phyloP scores from a whole-genome alignment of 2,113 vertebrate genomes.

The Mohoua ochrocephala region DNA sequence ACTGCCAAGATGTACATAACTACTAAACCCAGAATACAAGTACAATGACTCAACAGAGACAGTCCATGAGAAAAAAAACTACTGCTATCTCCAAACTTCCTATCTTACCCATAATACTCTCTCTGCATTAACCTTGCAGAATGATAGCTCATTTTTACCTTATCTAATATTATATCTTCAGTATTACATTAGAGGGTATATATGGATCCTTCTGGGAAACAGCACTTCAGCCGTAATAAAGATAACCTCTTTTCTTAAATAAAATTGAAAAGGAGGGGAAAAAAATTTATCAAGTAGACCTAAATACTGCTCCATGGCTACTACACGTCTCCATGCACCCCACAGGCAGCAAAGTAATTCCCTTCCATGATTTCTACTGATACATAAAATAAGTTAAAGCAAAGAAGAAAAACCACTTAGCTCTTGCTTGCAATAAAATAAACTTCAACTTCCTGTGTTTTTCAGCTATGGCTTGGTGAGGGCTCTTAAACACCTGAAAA shows the following conservation, averaged over 20 bases:
- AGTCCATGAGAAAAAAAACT: background rate
- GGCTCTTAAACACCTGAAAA: constrained; percentile 23
- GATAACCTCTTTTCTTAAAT: background rate
- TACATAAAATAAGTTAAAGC: background rate
- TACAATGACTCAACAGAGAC: background rate
- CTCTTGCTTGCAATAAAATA: background rate
- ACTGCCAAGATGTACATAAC: background rate
- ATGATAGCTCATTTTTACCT: background rate
- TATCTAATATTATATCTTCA: background rate
- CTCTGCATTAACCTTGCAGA: background rate
- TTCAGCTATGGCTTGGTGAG: background rate
- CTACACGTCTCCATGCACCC: background rate
- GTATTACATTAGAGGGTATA: constrained; percentile 19
- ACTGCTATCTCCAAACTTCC: background rate
- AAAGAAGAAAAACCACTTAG: background rate
- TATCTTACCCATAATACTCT: background rate
- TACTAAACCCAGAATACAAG: background rate
- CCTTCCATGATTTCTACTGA: background rate
- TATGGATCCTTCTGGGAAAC: constrained; percentile 9
- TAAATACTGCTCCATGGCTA: background rate
- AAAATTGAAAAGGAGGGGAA: background rate
- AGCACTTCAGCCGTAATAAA: background rate
- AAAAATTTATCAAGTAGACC: background rate
- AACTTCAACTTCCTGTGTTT: background rate
- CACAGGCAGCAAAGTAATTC: background rate